A percentile compares a stretch with the other conserved stretches of the same genome.
Conservation (phyloP, 2,888 invertebrate species). For the Eudasyphora cyanicolor region DNA sequence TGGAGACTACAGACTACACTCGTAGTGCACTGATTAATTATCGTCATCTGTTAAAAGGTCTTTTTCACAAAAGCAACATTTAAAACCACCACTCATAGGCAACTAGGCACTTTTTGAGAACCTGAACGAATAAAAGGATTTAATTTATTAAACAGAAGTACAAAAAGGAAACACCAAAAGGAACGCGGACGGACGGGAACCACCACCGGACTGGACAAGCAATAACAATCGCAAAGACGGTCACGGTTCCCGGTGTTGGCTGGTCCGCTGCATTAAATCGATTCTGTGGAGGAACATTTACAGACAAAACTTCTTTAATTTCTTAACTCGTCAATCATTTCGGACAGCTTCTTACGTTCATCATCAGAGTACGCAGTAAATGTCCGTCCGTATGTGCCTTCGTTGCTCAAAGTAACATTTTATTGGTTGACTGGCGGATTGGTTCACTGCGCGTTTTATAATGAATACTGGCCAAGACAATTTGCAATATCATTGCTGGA, state of each 20-base stretch:
- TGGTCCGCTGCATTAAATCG: slow-evolving; percentile 20
- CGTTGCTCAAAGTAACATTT: slow-evolving; percentile 10
- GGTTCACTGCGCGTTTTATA: slow-evolving; percentile 27
- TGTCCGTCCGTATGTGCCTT: background rate
- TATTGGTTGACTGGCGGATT: slow-evolving; percentile 27
- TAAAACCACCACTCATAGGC: slow-evolving; percentile 16
- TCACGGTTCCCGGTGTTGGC: background rate
- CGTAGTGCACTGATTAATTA: slow-evolving; percentile 61
- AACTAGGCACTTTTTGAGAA: slow-evolving; percentile 32
- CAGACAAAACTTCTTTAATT: slow-evolving; percentile 73
- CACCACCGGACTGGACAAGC: background rate
- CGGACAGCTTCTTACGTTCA: slow-evolving; percentile 60
- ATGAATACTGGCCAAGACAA: slow-evolving; percentile 51
- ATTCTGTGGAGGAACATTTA: slow-evolving; percentile 37
- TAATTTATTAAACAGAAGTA: slow-evolving; percentile 62
- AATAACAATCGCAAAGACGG: slow-evolving; percentile 14
- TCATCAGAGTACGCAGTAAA: slow-evolving; percentile 26
- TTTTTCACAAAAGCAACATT: slow-evolving; percentile 53
- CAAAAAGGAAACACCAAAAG: background rate
- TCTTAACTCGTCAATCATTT: slow-evolving; percentile 74
- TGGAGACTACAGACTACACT: background rate
- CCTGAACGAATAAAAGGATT: slow-evolving; percentile 55
- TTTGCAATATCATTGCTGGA: slow-evolving; percentile 52
- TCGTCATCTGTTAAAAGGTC: slow-evolving; percentile 62
- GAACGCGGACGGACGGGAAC: background rate